Evolutionary conservation across 2,113 vertebrate genomes (phyloP), one percentile per base, ranked within the genome.

Genomic region (Cacatua alba): DNA sequence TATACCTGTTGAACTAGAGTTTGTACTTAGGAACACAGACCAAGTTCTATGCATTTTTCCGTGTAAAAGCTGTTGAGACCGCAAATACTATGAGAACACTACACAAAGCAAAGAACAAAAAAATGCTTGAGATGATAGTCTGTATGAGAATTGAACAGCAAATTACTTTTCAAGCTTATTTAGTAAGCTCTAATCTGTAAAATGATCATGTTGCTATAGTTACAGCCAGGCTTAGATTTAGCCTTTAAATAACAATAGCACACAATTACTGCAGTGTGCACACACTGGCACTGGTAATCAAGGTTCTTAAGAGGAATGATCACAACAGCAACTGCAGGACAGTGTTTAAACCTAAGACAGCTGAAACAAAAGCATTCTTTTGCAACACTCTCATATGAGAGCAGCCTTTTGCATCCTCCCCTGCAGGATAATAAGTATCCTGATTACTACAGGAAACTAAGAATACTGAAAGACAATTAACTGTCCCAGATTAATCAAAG

Each of bases 401-500:
- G 57, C 59, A 82, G 52, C 44, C 68, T 86, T 78, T 68, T 0
- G 0, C 43, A 71, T 79, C 44, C 52, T 92, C 15, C 43, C 90
- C 68, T 92, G 57, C 35, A 49, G 68, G 75, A 35, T 55, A 83
- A 64, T 71, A 78, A 67, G 29, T 31, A 95, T 57, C 69, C 92
- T 86, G 86, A 94, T 91, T 93, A 72, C 65, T 64, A 69, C 41
- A 87, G 1, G 31, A 78, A 82, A 57, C 44, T 43, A 76, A 88
- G 82, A 94, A 82, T 87, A 76, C 91, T 85, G 81, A 76, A 72
- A 86, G 88, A 86, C 92, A 94, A 95, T 95, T 90, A 91, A 83
- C 91, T 91, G 94, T 72, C 91, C 86, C 81, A 93, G 81, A 90
- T 87, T 94, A 95, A 95, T 93, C 90, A 94, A 94, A 86, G 91